Percentiles rank a stretch among this genome's conserved stretches.
phyloP scores from a whole-genome alignment of 2,113 vertebrate genomes.

The Hippocampus barbouri region DNA sequence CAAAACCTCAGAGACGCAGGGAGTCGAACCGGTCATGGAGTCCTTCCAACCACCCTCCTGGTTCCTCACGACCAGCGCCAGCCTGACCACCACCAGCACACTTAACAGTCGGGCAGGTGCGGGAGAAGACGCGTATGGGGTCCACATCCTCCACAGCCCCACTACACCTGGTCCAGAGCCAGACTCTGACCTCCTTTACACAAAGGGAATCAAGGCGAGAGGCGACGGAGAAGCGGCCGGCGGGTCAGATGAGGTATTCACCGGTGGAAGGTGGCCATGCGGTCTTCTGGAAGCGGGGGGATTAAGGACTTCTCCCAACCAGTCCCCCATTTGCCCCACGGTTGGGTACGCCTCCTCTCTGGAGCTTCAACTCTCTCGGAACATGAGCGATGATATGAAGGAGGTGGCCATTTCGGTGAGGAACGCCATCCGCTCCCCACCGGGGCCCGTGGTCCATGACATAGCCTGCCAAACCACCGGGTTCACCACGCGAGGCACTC shows the following conservation, averaged over 20 bases:
- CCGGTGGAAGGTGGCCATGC: conserved; percentile 78
- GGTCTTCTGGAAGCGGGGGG: conserved; percentile 71
- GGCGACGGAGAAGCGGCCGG: conserved; percentile 58
- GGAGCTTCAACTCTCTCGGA: conserved; percentile 85
- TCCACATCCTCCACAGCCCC: conserved; percentile 82
- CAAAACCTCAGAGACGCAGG: conserved; percentile 68
- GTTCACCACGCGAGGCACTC: conserved; percentile 81
- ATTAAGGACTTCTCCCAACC: conserved; percentile 70
- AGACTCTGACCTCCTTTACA: conserved; percentile 77
- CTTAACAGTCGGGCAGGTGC: conserved; percentile 76
- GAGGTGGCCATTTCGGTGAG: conserved; percentile 92
- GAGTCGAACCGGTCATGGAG: conserved; percentile 57
- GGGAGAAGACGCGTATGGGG: conserved; percentile 73
- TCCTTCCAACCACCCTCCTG: conserved; percentile 83
- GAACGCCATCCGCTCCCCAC: conserved; percentile 76
- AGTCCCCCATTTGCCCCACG: conserved; percentile 76
- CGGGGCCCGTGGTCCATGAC: conserved; percentile 74
- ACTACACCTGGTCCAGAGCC: conserved; percentile 58
- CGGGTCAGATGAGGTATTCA: conserved; percentile 75
- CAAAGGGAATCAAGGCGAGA: conserved; percentile 76
- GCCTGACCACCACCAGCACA: conserved; percentile 92
- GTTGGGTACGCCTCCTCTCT: conserved; percentile 83
- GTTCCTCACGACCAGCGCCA: conserved; percentile 93
- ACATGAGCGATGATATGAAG: conserved; percentile 98
- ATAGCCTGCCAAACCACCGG: conserved; percentile 90